Conservation (phyloP, 2,113 vertebrate species). For the Anseranas semipalmata region DNA sequence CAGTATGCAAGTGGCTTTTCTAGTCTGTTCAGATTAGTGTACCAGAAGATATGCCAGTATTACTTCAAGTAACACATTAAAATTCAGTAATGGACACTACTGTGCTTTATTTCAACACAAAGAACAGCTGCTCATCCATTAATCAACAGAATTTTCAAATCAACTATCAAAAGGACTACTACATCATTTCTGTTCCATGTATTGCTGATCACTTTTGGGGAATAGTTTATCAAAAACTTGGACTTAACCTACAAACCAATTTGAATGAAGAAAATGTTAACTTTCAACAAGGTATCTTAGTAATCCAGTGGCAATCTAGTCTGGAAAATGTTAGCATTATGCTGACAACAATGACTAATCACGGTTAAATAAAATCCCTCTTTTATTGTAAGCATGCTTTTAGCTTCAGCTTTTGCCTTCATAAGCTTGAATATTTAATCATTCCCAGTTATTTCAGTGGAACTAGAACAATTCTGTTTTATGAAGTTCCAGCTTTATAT, state of each 20-base stretch:
- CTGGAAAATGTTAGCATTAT: slow-evolving; percentile 73
- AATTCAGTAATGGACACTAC: slow-evolving; percentile 69
- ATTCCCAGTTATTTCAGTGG: slow-evolving; percentile 58
- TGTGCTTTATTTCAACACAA: slow-evolving; percentile 74
- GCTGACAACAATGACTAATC: slow-evolving; percentile 64
- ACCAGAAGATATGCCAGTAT: slow-evolving; percentile 72
- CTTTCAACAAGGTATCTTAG: slow-evolving; percentile 56
- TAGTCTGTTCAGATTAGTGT: slow-evolving; percentile 72
- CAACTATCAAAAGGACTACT: slow-evolving; percentile 48
- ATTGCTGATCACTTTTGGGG: slow-evolving; percentile 53
- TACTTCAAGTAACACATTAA: slow-evolving; percentile 73
- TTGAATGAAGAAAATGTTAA: slow-evolving; percentile 48
- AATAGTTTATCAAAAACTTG: slow-evolving; percentile 62
- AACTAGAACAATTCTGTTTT: slow-evolving; percentile 58
- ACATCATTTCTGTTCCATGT: slow-evolving; percentile 44
- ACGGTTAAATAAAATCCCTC: slow-evolving; percentile 70
- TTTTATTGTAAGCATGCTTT: slow-evolving; percentile 66
- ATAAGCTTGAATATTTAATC: slow-evolving; percentile 47
- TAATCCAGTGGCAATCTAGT: slow-evolving; percentile 69
- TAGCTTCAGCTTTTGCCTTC: slow-evolving; percentile 59
- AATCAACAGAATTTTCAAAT: slow-evolving; percentile 45
- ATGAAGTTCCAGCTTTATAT: slow-evolving; percentile 58
- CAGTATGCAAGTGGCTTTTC: slow-evolving; percentile 70
- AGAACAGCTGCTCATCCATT: slow-evolving; percentile 71
- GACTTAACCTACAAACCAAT: slow-evolving; percentile 53